Evolutionary conservation across 2,113 vertebrate species (phyloP), one percentile per base, ranked within the genome.

Genomic region (Neodon shergylaensis): DNA sequence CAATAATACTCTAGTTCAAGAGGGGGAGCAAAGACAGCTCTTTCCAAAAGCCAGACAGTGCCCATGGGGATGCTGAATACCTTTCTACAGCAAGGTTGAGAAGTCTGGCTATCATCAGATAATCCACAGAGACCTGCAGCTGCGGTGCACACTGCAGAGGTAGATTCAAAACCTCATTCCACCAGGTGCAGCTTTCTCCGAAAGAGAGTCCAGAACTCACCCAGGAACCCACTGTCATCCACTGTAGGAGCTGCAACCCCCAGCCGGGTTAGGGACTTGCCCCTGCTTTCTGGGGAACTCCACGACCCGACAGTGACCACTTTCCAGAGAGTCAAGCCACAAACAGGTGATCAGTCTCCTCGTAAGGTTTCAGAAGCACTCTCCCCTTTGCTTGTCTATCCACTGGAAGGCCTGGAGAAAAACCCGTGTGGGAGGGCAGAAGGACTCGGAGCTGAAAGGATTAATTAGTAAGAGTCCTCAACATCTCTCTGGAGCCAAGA

Each of bases 1-100:
- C 26, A 94, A 95, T 85, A 95, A 44, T 63, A 73, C 33, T n/a
- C 89, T 44, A 82, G 70, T 89, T 92, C 84, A 73, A 93, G 63
- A 84, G 88, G 92, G 39, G 96, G 96, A 96, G 86, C 16, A 94
- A 97, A 87, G 81, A n/a, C 24, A 81, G 1, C 2, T 77, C 96
- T 88, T 85, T 92, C 54, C 79, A 91, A 49, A 81, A 92, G 49
- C 97, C 78, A 61, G 68, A n/a, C 21, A 66, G 44, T 88, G 58
- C 7, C 16, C 65, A 77, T 2, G 58, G 36, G 72, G 89, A 87
- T 49, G 77, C 61, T 84, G 74, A 42, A 47, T 36, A 96, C 28
- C 31, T 77, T 88, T 95, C 63, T 84, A 12, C 36, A 58, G 58
- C 19, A 58, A 19, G 58, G 58, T 22, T 58, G 58, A 58, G 58